Conservation (phyloP, 2,113 vertebrate species). For the Calcarius ornatus region DNA sequence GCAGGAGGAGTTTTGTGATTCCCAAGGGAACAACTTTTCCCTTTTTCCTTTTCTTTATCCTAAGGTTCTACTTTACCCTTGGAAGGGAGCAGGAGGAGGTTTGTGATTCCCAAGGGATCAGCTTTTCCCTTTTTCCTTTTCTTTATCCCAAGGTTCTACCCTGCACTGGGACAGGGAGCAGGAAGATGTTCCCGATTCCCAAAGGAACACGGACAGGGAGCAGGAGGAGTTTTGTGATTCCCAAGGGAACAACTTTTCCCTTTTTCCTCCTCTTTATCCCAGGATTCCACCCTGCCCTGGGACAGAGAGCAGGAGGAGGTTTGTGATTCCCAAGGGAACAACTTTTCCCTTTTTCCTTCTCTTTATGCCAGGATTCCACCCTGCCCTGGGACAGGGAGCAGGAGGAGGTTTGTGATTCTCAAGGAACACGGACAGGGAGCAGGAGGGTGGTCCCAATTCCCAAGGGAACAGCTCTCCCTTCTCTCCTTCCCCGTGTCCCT, state of each 20-base stretch:
- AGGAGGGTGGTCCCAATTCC: neutral
- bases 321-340: neutral
- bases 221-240: neutral
- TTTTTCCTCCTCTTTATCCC: neutral
- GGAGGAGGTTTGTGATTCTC: neutral
- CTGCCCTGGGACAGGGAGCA: neutral
- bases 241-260: neutral
- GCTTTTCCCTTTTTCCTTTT: neutral
- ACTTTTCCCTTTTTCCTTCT: neutral
- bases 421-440: neutral
- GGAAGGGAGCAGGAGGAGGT: too few relatives aligned
- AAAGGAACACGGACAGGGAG: too few relatives aligned
- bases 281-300: rapidly evolving
- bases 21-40: neutral
- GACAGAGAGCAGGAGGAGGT: too few relatives aligned
- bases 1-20: too few relatives aligned
- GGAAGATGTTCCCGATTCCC: too few relatives aligned
- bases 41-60: neutral
- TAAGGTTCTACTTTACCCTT: too few relatives aligned
- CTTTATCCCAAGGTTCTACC: rapidly evolving
- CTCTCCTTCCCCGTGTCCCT: neutral
- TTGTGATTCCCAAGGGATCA: too few relatives aligned
- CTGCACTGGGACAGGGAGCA: neutral
- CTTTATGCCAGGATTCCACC: rapidly evolving
- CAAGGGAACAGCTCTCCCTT: neutral